Base-by-base conservation (phyloP, 2,113 vertebrate genomes). In the Sturnira hondurensis region DNA sequence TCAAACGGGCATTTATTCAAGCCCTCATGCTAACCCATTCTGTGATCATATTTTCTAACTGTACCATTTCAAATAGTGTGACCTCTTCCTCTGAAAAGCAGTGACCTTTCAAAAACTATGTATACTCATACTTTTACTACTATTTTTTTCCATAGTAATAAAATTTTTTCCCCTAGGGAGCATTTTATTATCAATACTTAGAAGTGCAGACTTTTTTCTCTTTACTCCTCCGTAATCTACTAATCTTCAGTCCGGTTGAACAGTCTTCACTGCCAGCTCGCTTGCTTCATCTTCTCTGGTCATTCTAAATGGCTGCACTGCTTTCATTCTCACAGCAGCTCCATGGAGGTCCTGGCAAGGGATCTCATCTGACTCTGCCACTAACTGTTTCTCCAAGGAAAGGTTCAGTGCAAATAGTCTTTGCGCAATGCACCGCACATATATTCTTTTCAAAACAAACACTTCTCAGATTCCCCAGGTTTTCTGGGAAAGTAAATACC, bases 361-460 rank as follows among this genome's bases (percentile, higher is more conserved):
- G 38, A 36, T 33, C 10, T 63, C 41, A 33, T 68, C 81, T 93
- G 76, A 38, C 31, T 43, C 70, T 92, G 70, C 56, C 28, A 41
- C 33, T 33, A 31, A 85, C 58, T 26, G 56, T 87, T 90, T 67
- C 76, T 82, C 54, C 43, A 83, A 47, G 71, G 16, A 50, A 8
- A 26, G 50, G 78, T 12, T 22, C 4, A 33, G 43, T 31, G 26
- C 74, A 93, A 83, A 76, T 36, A 36, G 41, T 76, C 58, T 93
- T 56, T 50, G 7, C 38, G 67, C 68, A 67, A n/a, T 7, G 28
- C 45, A 68, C 28, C 33, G 93, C 36, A 76, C 77, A 45, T 45
- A 52, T 13, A 54, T 76, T 36, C 65, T 86, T 92, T 94, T 94
- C 47, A 92, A 92, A 93, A 95, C 67, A 86, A 96, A 95, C 38